These are phyloP conservation scores for Bufo bufo DNA, from an alignment of 2,113 vertebrate species.

Conservation along the genomic window DNA sequence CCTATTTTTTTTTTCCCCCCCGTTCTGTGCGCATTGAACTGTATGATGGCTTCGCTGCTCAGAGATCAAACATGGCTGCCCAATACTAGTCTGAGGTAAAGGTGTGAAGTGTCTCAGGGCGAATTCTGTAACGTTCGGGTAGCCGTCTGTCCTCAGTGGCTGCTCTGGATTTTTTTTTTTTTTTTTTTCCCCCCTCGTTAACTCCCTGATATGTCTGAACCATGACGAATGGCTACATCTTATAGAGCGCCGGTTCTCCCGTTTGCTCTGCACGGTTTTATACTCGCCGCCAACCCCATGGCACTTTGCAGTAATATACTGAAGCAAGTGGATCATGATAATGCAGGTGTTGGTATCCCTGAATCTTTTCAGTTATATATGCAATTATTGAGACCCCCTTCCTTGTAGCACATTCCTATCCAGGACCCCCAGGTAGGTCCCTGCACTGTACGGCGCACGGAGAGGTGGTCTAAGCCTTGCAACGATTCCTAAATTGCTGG, in stretches of 20 bases:
- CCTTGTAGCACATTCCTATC: constrained; percentile 65
- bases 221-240: not conserved
- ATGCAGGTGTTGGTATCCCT: constrained; percentile 43
- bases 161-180: not conserved
- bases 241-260: not conserved
- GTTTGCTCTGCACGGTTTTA: not conserved
- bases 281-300: not conserved
- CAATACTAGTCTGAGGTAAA: not conserved
- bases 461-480: constrained; percentile 58
- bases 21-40: not conserved
- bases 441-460: constrained; percentile 49
- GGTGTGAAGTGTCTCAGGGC: constrained; percentile 30
- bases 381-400: not conserved
- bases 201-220: not conserved
- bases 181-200: not conserved
- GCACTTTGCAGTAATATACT: constrained; percentile 1
- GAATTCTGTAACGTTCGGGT: constrained; percentile 6
- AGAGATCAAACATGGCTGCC: not conserved
- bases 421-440: constrained; percentile 61
- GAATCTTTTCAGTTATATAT: not conserved
- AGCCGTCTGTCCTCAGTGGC: not conserved
- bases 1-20: constrained; percentile 49
- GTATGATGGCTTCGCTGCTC: constrained; percentile 42
- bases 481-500: constrained; percentile 52
- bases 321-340: not conserved